Conservation (phyloP, 1,140 invertebrate species). For the Saxidomus purpurata region DNA sequence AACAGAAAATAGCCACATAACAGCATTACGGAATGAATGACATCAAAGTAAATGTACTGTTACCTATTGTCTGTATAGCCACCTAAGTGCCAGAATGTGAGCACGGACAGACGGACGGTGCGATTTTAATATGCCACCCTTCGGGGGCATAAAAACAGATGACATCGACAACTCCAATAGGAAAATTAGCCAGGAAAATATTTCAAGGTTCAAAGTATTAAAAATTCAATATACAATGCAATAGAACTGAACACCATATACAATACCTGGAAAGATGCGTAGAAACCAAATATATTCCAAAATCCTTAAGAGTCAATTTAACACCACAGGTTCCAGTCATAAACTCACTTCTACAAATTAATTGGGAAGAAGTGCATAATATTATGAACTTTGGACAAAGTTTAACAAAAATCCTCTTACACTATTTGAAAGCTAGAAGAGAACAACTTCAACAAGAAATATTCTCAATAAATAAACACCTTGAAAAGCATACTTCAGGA, state of each 20-base stretch:
- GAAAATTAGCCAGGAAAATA: too few species aligned
- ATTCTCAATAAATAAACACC: background rate
- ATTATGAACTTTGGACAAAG: too few species aligned
- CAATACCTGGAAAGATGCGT: background rate
- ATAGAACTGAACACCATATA: background rate
- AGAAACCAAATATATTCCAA: background rate
- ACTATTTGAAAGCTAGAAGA: background rate
- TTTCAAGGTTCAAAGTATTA: background rate
- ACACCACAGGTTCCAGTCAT: background rate
- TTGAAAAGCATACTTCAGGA: background rate
- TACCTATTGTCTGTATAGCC: too few species aligned
- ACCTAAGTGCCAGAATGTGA: too few species aligned
- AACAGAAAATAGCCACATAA: too few species aligned
- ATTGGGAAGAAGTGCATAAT: too few species aligned
- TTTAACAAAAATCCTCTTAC: background rate
- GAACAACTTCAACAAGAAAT: background rate
- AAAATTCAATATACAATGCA: background rate
- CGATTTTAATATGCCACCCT: too few species aligned
- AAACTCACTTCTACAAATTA: background rate
- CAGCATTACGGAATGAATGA: too few species aligned
- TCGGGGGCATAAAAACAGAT: too few species aligned
- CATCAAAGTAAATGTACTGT: too few species aligned
- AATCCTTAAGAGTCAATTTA: background rate
- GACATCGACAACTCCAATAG: too few species aligned
- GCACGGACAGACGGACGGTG: too few species aligned